These are phyloP conservation scores for Vanessa atalanta DNA, from an alignment of 1,140 invertebrate species.

Conservation along the genomic window DNA sequence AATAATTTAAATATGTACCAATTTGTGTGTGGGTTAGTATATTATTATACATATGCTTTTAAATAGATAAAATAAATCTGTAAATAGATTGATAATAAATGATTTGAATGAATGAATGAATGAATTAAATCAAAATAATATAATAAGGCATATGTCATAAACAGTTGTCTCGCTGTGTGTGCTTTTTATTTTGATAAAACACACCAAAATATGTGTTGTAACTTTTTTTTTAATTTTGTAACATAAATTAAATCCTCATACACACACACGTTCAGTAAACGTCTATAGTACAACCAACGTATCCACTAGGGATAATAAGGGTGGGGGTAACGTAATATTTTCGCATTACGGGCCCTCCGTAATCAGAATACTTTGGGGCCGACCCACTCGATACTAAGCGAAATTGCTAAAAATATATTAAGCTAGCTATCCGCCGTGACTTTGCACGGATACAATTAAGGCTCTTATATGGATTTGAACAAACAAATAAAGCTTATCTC, in stretches of 20 bases:
- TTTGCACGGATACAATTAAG: no score
- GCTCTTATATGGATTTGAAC: no score
- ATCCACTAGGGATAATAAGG: slow-evolving; percentile 21
- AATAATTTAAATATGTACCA: no score
- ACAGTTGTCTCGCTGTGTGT: no score
- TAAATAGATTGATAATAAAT: no score
- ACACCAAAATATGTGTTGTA: background rate
- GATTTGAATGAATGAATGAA: no score
- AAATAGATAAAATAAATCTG: no score
- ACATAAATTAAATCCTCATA: slow-evolving; percentile 13
- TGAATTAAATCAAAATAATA: no score
- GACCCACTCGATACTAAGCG: slow-evolving; percentile 25
- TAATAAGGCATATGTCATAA: no score
- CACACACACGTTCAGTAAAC: background rate
- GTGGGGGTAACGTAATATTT: slow-evolving; percentile 44
- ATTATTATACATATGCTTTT: no score
- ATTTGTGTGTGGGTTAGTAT: no score
- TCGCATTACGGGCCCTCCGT: slow-evolving; percentile 39
- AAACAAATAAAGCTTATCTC: no score
- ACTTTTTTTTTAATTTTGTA: background rate
- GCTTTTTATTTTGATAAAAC: background rate
- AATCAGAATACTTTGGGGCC: slow-evolving; percentile 41
- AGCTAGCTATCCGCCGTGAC: background rate
- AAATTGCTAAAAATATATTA: slow-evolving; percentile 34
- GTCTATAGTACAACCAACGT: slow-evolving; percentile 16